Evolutionary conservation across 2,113 vertebrate genomes (phyloP).

Genomic region (Gymnorhina tibicen): DNA sequence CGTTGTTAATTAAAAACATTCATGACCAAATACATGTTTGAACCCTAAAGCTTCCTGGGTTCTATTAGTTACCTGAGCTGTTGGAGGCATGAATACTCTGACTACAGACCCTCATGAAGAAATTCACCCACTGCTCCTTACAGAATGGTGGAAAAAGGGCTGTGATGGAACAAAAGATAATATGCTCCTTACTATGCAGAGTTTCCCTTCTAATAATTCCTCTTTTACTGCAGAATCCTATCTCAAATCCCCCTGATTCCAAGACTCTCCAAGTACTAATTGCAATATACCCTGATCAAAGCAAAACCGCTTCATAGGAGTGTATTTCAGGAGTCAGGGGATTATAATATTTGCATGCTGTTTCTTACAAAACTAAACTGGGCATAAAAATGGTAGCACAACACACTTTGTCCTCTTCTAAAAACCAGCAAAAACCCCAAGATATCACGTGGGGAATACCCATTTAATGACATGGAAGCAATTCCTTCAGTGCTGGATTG

Average conservation of each 20-base stretch:
- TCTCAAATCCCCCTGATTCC: not conserved
- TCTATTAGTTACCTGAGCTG: not conserved
- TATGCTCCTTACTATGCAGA: not conserved
- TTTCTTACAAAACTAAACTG: not conserved
- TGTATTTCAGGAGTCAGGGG: not conserved
- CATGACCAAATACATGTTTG: not conserved
- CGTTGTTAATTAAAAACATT: not conserved
- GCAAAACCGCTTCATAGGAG: not conserved
- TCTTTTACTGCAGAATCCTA: not conserved
- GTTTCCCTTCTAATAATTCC: not conserved
- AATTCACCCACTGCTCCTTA: not conserved
- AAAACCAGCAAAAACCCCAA: not conserved
- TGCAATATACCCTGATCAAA: not conserved
- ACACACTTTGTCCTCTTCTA: not conserved
- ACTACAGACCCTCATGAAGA: not conserved
- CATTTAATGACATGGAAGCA: conserved; percentile 27
- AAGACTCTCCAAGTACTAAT: not conserved
- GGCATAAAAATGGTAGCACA: not conserved
- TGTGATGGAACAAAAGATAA: not conserved
- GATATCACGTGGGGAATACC: not conserved
- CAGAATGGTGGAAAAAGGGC: not conserved
- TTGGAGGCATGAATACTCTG: not conserved
- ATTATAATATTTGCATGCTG: not conserved
- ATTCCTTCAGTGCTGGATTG: conserved; percentile 17
- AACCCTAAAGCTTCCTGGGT: not conserved